Conservation (phyloP, 35 echinoderm and acorn worm species). For the Ptychodera flava region DNA sequence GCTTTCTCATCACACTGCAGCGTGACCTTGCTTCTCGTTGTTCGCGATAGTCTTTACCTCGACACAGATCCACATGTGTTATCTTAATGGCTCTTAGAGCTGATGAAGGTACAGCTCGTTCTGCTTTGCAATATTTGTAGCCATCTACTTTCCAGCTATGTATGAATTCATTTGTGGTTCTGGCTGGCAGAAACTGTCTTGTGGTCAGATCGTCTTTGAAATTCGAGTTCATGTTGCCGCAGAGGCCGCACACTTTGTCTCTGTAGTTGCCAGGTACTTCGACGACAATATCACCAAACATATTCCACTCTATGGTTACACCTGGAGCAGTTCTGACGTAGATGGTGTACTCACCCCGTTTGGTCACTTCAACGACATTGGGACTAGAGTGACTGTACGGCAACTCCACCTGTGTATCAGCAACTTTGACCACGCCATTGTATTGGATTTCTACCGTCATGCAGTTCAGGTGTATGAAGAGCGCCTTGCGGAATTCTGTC, state of each 20-base stretch:
- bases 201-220: conserved; percentile 49
- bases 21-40: not conserved
- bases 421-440: conserved; percentile 37
- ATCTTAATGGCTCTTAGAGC: conserved; percentile 8
- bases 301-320: conserved; percentile 39
- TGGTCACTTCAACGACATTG: conserved; percentile 12
- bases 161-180: conserved; percentile 29
- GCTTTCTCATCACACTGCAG: not conserved
- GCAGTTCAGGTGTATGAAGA: conserved; percentile 40
- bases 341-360: not conserved
- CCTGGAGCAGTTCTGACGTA: conserved; percentile 34
- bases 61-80: conserved; percentile 12
- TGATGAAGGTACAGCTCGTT: too few relatives aligned
- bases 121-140: conserved; percentile 26
- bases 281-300: conserved; percentile 8
- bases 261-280: conserved; percentile 11
- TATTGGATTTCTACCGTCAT: conserved; percentile 36
- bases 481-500: not conserved
- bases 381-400: conserved; percentile 43
- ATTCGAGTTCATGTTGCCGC: conserved; percentile 54
- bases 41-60: not conserved
- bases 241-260: conserved; percentile 32
- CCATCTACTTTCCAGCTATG: conserved; percentile 82
- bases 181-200: conserved; percentile 40
- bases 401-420: conserved; percentile 29